These are phyloP conservation scores for Erpetoichthys calabaricus DNA, from an alignment of 2,797 vertebrate species.

Conservation along the genomic window DNA sequence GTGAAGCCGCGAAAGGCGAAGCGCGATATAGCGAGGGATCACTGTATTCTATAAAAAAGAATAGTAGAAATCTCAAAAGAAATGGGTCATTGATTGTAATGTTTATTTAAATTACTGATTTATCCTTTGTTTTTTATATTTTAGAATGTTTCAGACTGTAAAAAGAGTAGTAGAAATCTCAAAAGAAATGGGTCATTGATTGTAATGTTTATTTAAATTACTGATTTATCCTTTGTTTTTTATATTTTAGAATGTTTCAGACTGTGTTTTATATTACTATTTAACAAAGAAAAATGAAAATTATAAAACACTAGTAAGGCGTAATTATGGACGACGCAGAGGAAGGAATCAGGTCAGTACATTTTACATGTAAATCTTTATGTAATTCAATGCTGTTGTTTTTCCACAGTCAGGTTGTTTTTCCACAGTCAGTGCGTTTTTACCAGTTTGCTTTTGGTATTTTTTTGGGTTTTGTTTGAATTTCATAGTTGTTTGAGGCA, in stretches of 20 bases:
- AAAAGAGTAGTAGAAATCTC: not conserved
- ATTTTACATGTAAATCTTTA: too few species aligned
- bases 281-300: conserved; percentile 98
- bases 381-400: too few species aligned
- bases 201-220: not conserved
- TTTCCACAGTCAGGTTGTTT: too few species aligned
- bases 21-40: too few species aligned
- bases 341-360: conserved; percentile 79
- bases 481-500: too few species aligned
- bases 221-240: not conserved
- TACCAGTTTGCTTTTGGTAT: too few species aligned
- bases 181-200: not conserved
- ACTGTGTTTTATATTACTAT: conserved; percentile 96
- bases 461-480: too few species aligned
- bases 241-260: conserved; percentile 71
- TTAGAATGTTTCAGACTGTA: conserved; percentile 85
- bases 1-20: too few species aligned
- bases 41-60: too few species aligned
- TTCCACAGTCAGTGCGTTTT: too few species aligned
- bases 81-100: too few species aligned
- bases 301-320: conserved; percentile 87
- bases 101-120: not conserved
- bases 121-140: conserved; percentile 13
- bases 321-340: conserved; percentile 84
- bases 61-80: not conserved